Evolutionary conservation across 2,888 invertebrate genomes (phyloP).

Genomic region (Pyrrhosoma nymphula): DNA sequence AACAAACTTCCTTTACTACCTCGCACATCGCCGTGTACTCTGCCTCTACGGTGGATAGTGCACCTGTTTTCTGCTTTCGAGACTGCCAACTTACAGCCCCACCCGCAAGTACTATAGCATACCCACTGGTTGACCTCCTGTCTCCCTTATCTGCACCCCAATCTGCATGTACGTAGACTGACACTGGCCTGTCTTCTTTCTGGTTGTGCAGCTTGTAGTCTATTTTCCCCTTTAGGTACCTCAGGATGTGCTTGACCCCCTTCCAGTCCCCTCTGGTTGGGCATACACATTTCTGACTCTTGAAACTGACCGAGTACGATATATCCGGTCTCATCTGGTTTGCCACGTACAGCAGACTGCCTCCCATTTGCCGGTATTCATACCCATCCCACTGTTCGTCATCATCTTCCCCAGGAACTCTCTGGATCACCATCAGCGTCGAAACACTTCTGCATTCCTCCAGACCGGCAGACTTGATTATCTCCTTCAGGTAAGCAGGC

Average conservation of each 20-base stretch:
- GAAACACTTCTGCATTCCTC: conserved; percentile 39
- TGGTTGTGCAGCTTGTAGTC: conserved; percentile 35
- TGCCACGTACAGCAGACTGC: conserved; percentile 66
- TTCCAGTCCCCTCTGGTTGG: conserved; percentile 68
- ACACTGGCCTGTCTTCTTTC: conserved; percentile 60
- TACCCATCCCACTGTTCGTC: conserved; percentile 17
- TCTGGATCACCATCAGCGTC: background rate
- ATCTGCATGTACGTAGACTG: conserved; percentile 72
- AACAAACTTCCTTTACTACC: conserved; percentile 70
- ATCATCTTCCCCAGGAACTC: conserved; percentile 23
- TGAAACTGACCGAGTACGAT: conserved; percentile 58
- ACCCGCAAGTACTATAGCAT: conserved; percentile 68
- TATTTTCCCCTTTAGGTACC: conserved; percentile 70
- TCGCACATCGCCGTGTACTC: conserved; percentile 71
- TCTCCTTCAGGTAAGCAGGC: background rate
- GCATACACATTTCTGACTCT: conserved; percentile 63
- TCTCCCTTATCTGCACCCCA: conserved; percentile 70
- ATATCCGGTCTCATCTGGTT: conserved; percentile 69
- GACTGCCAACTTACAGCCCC: conserved; percentile 70
- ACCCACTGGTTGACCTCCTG: conserved; percentile 27
- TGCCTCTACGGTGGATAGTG: conserved; percentile 70
- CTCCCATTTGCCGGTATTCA: conserved; percentile 1
- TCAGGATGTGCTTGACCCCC: conserved; percentile 71
- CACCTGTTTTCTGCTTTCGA: conserved; percentile 71
- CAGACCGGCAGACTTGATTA: background rate